Base-by-base conservation (phyloP, 2,888 invertebrate species). In the Synanthedon andrenaeformis region DNA sequence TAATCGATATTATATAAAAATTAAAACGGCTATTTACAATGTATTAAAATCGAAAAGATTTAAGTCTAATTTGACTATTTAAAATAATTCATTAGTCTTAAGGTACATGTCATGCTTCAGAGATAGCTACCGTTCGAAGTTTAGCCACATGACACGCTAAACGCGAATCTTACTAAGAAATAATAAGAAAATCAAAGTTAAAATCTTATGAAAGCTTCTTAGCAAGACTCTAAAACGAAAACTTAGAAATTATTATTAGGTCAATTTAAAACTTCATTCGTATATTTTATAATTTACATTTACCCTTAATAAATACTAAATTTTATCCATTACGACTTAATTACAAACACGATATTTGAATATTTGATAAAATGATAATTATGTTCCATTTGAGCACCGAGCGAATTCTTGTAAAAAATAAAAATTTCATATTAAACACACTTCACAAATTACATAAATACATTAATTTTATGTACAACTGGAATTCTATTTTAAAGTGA, bases 11-110 rank as follows among this genome's bases (percentile, higher is more conserved):
- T 55, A 56, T 55, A 28, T 56, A 54, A 55, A 54, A 59, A 56
- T 52, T 63, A 71, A 69, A 60, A 60, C 61, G 56, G 61, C 70
- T 79, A 82, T 79, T 78, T 80, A 79, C 79, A 78, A 67, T 74
- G 72, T 62, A 60, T 59, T 59, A 54, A 57, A 59, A 63, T 72
- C 72, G 75, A 78, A 78, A 45, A 19, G 72, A 76, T 78, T 77
- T 80, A 79, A 54, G 65, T 61, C 59, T 62, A 74, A 69, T 74
- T 74, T 82, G 79, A 82, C 81, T 82, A 75, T 66, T 70, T 67
- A 66, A 67, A 62, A 60, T 60, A 52, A 55, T 54, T 56, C 56
- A 62, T 66, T 69, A 66, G 65, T 69, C 68, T 70, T 68, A 72
- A 55, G 60, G 59, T 69, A 13, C 14, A 69, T 70, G 74, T 72